A percentile compares a stretch with the other conserved stretches of the same genome.
phyloP scores from a whole-genome alignment of 2,797 vertebrate species.

The Decapterus maruadsi region DNA sequence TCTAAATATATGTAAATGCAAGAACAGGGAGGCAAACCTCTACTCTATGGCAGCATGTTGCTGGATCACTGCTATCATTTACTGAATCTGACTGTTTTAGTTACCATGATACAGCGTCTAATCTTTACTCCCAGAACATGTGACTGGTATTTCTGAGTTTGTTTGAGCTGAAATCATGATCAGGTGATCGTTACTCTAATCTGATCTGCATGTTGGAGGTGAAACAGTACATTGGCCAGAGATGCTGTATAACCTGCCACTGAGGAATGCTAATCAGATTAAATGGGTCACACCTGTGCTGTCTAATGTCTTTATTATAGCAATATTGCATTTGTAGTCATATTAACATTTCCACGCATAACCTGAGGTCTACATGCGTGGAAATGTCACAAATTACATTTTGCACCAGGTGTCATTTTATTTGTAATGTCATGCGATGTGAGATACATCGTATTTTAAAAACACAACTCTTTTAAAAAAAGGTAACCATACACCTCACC shows the following conservation, averaged over 20 bases:
- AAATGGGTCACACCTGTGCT: background rate
- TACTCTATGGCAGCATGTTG: background rate
- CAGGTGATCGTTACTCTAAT: background rate
- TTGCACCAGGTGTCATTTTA: background rate
- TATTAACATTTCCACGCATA: background rate
- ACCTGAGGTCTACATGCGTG: background rate
- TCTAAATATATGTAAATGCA: constrained; percentile 24
- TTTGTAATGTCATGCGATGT: too few species aligned
- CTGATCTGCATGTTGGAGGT: background rate
- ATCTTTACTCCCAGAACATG: background rate
- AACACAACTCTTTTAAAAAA: too few species aligned
- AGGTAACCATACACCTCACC: too few species aligned
- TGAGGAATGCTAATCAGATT: constrained; percentile 2
- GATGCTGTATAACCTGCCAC: background rate
- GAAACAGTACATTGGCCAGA: background rate
- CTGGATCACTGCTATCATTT: background rate
- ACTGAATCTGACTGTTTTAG: background rate
- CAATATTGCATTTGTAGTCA: background rate
- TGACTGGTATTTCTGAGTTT: background rate
- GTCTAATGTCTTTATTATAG: background rate
- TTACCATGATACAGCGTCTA: background rate
- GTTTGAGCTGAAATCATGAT: background rate
- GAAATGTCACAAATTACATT: background rate
- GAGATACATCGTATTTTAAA: too few species aligned
- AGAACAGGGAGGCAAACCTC: constrained; percentile 3